These are phyloP conservation scores for Andrena bicolor DNA, from an alignment of 2,888 invertebrate genomes.

Conservation along the genomic window DNA sequence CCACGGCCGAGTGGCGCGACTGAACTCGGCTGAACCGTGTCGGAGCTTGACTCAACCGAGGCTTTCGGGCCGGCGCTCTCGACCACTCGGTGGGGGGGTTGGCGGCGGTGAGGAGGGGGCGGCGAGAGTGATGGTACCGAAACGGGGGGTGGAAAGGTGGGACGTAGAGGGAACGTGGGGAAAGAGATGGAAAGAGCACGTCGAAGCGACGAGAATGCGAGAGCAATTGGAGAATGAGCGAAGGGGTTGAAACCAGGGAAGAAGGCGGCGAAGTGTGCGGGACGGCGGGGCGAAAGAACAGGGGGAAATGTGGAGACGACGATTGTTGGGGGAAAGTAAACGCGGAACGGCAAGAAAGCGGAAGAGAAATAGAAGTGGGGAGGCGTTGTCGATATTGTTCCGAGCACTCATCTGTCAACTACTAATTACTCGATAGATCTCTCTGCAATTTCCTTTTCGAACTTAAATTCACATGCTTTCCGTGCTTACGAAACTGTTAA, in stretches of 20 bases:
- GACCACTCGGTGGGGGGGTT: constrained; percentile 10
- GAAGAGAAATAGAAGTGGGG: no score
- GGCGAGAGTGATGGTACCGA: constrained; percentile 16
- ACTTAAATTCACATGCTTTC: no score
- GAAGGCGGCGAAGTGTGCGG: neutral
- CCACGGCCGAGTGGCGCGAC: constrained; percentile 78
- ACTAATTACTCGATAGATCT: no score
- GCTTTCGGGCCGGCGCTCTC: constrained; percentile 60
- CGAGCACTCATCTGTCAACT: no score
- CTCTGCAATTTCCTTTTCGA: no score
- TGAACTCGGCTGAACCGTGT: constrained; percentile 81
- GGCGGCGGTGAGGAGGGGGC: constrained; percentile 8
- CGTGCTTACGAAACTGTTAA: no score
- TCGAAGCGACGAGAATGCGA: neutral
- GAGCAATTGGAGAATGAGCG: neutral
- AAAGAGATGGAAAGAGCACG: neutral
- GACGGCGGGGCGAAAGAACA: neutral
- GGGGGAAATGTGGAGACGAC: neutral
- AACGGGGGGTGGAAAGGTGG: neutral
- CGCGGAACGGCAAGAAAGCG: no score
- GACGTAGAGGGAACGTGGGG: neutral
- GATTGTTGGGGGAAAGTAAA: no score
- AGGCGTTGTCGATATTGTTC: no score
- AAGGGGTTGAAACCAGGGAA: neutral
- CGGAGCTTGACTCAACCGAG: constrained; percentile 73